Percentiles rank a stretch among this genome's conserved stretches.
Conservation (phyloP, 2,113 vertebrate species). For the Lophochroa leadbeateri region DNA sequence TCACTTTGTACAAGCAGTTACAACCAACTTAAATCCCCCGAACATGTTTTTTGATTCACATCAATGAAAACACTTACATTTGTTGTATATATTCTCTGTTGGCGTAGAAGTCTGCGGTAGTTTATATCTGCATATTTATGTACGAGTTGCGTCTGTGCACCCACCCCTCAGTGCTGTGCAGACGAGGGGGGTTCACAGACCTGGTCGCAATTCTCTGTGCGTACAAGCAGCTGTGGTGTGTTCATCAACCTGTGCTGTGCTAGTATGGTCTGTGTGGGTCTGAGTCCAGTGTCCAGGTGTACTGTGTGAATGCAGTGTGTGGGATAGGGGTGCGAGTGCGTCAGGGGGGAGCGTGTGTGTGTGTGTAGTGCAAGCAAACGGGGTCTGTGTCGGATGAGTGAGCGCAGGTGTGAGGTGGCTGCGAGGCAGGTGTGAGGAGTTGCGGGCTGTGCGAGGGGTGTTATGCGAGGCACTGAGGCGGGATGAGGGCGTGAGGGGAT, state of each 20-base stretch:
- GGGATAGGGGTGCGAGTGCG: background rate
- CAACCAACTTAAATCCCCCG: accelerated
- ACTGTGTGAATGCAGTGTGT: accelerated
- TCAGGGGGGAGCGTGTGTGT: accelerated
- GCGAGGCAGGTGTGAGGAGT: too few species aligned
- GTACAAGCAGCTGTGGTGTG: accelerated
- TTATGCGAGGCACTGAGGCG: accelerated
- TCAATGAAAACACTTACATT: background rate
- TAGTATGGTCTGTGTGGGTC: accelerated
- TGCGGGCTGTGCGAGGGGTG: accelerated
- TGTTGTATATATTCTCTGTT: background rate
- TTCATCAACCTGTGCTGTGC: accelerated
- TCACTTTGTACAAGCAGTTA: background rate
- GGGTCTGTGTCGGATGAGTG: accelerated
- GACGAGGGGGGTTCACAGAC: accelerated
- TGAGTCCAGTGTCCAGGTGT: accelerated
- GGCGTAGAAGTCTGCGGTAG: accelerated
- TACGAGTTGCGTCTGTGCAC: accelerated
- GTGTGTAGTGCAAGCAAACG: accelerated
- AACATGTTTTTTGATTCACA: background rate
- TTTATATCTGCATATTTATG: accelerated
- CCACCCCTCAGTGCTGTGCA: accelerated
- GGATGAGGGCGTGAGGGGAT: background rate
- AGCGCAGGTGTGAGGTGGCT: background rate
- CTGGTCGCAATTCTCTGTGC: accelerated